Conservation (phyloP, 2,888 invertebrate genomes). For the Ecliptopera silaceata region DNA sequence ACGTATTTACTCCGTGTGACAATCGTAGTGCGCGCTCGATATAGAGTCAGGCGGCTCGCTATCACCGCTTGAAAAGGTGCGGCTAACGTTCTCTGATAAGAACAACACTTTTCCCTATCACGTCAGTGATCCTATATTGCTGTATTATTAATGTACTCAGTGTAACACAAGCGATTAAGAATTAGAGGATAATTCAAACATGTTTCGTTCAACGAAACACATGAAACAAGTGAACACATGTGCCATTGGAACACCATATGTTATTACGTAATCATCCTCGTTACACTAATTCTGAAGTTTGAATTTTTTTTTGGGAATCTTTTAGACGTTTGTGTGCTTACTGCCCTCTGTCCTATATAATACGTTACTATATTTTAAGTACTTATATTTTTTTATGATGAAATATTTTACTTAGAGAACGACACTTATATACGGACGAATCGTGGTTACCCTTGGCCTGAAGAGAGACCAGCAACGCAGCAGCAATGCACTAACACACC, state of each 20-base stretch:
- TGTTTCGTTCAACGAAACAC: slow-evolving; percentile 44
- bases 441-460: slow-evolving; percentile 36
- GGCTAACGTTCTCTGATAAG: slow-evolving; percentile 79
- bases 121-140: slow-evolving; percentile 66
- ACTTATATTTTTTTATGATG: background rate
- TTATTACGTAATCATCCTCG: slow-evolving; percentile 66
- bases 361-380: background rate
- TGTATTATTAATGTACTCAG: slow-evolving; percentile 58
- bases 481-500: slow-evolving; percentile 47
- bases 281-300: slow-evolving; percentile 47
- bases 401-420: background rate
- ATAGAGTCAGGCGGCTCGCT: slow-evolving; percentile 64
- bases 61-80: slow-evolving; percentile 78
- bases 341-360: background rate
- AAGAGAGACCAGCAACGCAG: slow-evolving; percentile 32
- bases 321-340: background rate
- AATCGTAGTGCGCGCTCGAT: slow-evolving; percentile 63
- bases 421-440: slow-evolving; percentile 17
- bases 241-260: slow-evolving; percentile 69
- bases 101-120: slow-evolving; percentile 74
- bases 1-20: slow-evolving; percentile 64
- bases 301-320: slow-evolving; percentile 32
- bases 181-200: slow-evolving; percentile 54
- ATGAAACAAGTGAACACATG: slow-evolving; percentile 62
- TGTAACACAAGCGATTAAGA: slow-evolving; percentile 46